phyloP scores from a whole-genome alignment of 2,888 invertebrate species.

The Pasiphila rectangulata region DNA sequence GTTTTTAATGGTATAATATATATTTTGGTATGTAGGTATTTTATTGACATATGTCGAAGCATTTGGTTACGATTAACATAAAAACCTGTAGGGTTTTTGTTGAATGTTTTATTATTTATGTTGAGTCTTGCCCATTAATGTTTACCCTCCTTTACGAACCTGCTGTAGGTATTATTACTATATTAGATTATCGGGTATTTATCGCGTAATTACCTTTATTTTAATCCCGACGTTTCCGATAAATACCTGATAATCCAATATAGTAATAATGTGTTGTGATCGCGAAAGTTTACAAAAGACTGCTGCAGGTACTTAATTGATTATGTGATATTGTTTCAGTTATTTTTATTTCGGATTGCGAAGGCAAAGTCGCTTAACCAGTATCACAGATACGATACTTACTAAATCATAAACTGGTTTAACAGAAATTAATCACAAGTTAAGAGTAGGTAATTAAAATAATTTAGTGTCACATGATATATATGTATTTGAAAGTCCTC shows the following conservation, averaged over 20 bases:
- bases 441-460: constrained; percentile 30
- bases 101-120: neutral
- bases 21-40: neutral
- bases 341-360: constrained; percentile 16
- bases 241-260: no score
- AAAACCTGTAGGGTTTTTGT: neutral
- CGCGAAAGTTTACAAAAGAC: no score
- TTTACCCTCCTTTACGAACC: neutral
- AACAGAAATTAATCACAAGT: constrained; percentile 43
- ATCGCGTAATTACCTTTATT: no score
- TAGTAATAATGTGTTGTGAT: no score
- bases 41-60: constrained; percentile 7
- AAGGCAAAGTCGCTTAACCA: constrained; percentile 24
- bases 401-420: constrained; percentile 43
- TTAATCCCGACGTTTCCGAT: no score
- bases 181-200: no score
- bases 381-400: constrained; percentile 34
- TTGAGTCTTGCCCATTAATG: neutral
- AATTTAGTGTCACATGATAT: constrained; percentile 46
- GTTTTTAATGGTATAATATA: neutral
- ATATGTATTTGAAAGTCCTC: constrained; percentile 58
- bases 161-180: no score
- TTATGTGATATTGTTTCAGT: constrained; percentile 4
- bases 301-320: neutral
- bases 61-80: constrained; percentile 1